A percentile compares a stretch with the other conserved stretches of the same genome.
Conservation (phyloP, 2,888 invertebrate genomes). For the Andrena trimmerana region DNA sequence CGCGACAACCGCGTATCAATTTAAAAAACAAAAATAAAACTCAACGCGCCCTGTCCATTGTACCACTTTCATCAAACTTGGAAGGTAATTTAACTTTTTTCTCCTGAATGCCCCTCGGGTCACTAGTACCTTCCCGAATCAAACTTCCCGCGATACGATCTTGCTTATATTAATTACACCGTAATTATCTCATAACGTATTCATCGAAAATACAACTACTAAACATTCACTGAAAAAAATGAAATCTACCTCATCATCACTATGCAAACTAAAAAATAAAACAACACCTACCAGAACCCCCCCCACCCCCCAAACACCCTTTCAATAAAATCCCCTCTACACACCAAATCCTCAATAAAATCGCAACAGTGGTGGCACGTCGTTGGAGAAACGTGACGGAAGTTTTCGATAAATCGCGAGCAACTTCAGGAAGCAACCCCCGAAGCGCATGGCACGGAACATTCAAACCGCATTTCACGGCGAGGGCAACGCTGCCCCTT, state of each 20-base stretch:
- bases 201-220: too few species aligned
- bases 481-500: conserved; percentile 1
- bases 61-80: conserved; percentile 54
- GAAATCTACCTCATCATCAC: too few species aligned
- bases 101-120: background rate
- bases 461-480: conserved; percentile 27
- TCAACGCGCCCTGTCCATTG: conserved; percentile 33
- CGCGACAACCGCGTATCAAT: conserved; percentile 22
- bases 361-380: background rate
- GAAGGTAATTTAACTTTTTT: conserved; percentile 58
- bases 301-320: too few species aligned
- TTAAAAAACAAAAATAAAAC: conserved; percentile 30
- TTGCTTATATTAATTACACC: conserved; percentile 45
- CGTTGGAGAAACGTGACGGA: conserved; percentile 10
- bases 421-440: conserved; percentile 23
- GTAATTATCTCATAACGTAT: background rate
- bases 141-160: conserved; percentile 35
- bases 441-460: conserved; percentile 32
- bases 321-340: too few species aligned
- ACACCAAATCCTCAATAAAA: too few species aligned
- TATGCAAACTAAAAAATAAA: too few species aligned
- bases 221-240: too few species aligned
- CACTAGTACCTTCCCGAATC: conserved; percentile 28
- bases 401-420: conserved; percentile 31
- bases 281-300: too few species aligned